These are phyloP conservation scores for Uria aalge DNA, from an alignment of 2,113 vertebrate species.

Conservation along the genomic window DNA sequence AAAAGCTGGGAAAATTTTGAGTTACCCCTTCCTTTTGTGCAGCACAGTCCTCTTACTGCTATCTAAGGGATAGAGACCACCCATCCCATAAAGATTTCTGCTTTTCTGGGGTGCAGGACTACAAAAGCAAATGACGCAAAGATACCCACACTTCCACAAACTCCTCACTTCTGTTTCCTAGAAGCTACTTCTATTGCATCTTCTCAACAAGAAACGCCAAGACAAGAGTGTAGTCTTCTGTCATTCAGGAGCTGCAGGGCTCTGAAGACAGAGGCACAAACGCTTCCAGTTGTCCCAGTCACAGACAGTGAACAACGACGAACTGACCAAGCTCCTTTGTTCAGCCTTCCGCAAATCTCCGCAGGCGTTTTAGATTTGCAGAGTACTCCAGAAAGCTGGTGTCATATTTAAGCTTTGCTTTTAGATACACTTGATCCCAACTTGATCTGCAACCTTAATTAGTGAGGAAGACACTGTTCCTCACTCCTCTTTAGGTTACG, in stretches of 20 bases:
- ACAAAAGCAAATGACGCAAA: background rate
- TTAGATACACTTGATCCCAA: background rate
- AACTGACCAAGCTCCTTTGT: background rate
- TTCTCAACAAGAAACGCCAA: background rate
- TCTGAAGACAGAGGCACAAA: background rate
- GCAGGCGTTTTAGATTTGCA: background rate
- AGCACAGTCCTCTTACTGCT: background rate
- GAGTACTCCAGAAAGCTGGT: background rate
- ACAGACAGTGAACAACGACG: background rate
- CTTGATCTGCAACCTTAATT: background rate
- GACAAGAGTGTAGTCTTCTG: background rate
- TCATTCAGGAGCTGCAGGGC: background rate
- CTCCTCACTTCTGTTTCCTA: background rate
- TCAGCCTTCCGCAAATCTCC: background rate
- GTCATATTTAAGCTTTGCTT: background rate
- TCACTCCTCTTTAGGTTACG: rapidly evolving
- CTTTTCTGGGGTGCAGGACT: background rate
- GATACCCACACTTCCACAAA: background rate
- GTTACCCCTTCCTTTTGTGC: background rate
- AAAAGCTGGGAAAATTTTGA: background rate
- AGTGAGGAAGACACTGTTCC: background rate
- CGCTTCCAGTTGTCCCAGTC: rapidly evolving
- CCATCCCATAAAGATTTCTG: background rate
- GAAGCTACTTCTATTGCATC: background rate
- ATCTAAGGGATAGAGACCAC: background rate